A percentile compares a stretch with the other conserved stretches of the same genome.
Conservation (phyloP, 2,888 invertebrate genomes). For the Eupithecia inturbata region DNA sequence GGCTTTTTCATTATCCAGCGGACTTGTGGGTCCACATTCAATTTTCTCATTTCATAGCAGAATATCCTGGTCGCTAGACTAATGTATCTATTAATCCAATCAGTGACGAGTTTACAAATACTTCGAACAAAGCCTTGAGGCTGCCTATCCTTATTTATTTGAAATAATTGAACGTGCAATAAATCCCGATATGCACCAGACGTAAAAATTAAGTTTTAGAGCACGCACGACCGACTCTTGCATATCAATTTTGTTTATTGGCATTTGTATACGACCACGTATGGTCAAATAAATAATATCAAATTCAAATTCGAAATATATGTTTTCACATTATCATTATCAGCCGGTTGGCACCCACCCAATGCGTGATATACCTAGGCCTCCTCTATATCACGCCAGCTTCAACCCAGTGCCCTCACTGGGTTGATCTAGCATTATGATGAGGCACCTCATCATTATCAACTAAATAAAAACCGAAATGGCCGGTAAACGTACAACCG, state of each 20-base stretch:
- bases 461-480: background rate
- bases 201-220: background rate
- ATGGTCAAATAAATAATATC: background rate
- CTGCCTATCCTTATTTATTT: background rate
- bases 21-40: background rate
- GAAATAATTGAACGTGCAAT: background rate
- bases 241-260: background rate
- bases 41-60: background rate
- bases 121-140: background rate
- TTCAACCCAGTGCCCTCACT: background rate
- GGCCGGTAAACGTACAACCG: background rate
- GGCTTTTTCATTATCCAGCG: background rate
- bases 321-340: no score
- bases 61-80: background rate
- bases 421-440: no score
- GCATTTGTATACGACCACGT: background rate
- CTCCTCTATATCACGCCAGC: background rate
- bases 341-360: background rate
- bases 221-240: background rate
- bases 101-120: background rate
- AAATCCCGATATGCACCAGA: background rate
- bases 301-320: no score
- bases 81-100: background rate
- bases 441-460: no score
- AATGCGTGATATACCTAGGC: background rate